phyloP scores from a whole-genome alignment of 2,888 invertebrate genomes.

The Nymphalis c-album region DNA sequence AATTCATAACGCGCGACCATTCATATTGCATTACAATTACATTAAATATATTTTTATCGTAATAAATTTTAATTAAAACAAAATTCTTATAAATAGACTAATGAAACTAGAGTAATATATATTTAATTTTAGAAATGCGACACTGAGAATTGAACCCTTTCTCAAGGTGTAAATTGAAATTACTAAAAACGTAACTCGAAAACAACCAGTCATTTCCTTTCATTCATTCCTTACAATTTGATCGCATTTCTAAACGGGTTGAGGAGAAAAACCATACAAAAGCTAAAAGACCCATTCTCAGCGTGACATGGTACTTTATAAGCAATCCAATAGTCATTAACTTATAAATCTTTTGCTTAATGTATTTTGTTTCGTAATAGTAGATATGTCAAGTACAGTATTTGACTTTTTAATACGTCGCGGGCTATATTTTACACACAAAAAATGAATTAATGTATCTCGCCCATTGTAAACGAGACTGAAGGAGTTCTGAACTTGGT shows the following conservation, averaged over 20 bases:
- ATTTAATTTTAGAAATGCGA: too few species aligned
- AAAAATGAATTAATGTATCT: too few species aligned
- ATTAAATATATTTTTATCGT: neutral
- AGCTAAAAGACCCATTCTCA: slow-evolving; percentile 8
- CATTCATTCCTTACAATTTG: slow-evolving; percentile 8
- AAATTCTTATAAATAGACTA: too few species aligned
- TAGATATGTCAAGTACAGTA: slow-evolving; percentile 38
- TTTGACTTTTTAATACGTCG: slow-evolving; percentile 25
- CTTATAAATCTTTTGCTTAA: slow-evolving; percentile 35
- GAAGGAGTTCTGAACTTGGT: too few species aligned
- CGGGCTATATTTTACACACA: too few species aligned
- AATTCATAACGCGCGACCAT: neutral
- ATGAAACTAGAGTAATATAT: too few species aligned
- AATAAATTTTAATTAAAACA: neutral
- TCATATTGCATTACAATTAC: neutral
- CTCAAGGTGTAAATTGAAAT: slow-evolving; percentile 3
- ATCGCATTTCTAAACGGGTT: neutral
- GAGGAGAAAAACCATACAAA: slow-evolving; percentile 4
- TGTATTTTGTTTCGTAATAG: slow-evolving; percentile 37
- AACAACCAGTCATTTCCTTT: slow-evolving; percentile 3
- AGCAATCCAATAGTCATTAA: slow-evolving; percentile 32
- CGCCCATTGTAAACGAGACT: too few species aligned
- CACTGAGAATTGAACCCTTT: neutral
- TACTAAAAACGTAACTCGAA: neutral
- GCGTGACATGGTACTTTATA: slow-evolving; percentile 28